Evolutionary conservation across 37 sponge, comb jelly and placozoan genomes (phyloP).

Genomic region (Diacarnus erythraeanus): DNA sequence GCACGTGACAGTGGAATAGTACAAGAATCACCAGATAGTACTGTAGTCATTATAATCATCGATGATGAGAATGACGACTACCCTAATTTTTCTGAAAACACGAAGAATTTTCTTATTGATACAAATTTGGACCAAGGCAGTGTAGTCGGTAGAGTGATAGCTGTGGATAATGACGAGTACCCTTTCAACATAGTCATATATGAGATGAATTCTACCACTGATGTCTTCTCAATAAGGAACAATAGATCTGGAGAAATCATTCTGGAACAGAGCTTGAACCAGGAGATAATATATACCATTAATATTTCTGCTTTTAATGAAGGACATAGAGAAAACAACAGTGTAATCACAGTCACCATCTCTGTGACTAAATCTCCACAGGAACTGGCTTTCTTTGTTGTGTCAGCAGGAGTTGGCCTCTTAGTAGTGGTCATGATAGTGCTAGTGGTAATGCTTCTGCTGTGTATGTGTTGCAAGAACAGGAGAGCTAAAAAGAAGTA

Average conservation of each 20-base stretch:
- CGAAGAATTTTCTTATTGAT: not conserved
- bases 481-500: not conserved
- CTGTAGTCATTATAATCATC: not conserved
- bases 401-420: not conserved
- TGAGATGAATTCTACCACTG: not conserved
- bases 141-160: not conserved
- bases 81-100: constrained; percentile 10
- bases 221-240: not conserved
- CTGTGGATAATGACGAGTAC: constrained; percentile 6
- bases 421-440: not conserved
- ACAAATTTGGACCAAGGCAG: not conserved
- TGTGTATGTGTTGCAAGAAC: constrained; percentile 11
- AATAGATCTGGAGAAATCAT: not conserved
- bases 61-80: constrained; percentile 35
- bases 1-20: constrained; percentile 15
- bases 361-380: not conserved
- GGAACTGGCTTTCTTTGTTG: not conserved
- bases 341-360: not conserved
- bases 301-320: constrained; percentile 15
- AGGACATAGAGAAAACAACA: not conserved
- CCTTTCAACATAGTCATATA: not conserved
- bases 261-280: not conserved
- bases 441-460: not conserved
- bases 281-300: not conserved
- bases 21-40: not conserved